A percentile compares a stretch with the other conserved stretches of the same genome.
Conservation (phyloP, 1,140 invertebrate species). For the Idris sp. region DNA sequence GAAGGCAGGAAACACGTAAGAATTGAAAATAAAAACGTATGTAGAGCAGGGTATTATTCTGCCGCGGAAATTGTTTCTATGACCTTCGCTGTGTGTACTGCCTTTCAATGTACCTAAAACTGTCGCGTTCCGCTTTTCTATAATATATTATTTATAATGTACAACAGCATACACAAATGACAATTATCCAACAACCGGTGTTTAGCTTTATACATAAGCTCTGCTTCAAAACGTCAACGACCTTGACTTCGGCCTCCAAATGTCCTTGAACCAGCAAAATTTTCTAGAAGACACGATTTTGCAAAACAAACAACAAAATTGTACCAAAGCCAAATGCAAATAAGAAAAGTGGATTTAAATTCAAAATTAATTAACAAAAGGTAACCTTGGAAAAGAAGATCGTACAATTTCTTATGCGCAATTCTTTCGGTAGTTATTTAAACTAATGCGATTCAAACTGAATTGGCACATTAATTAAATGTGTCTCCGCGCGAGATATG, state of each 20-base stretch:
- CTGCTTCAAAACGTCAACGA: background rate
- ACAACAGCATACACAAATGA: slow-evolving; percentile 24
- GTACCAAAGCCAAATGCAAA: too few relatives aligned
- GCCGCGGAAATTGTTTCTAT: slow-evolving; percentile 54
- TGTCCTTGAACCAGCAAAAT: too few relatives aligned
- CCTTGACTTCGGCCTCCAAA: slow-evolving; percentile 12
- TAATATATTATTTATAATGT: slow-evolving; percentile 15
- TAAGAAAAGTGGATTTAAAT: too few relatives aligned
- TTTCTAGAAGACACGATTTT: too few relatives aligned
- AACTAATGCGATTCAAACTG: slow-evolving; percentile 57
- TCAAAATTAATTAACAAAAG: too few relatives aligned
- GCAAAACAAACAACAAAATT: too few relatives aligned
- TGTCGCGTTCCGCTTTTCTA: slow-evolving; percentile 55
- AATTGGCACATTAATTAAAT: slow-evolving; percentile 62
- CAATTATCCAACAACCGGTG: slow-evolving; percentile 32
- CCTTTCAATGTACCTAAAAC: slow-evolving; percentile 54
- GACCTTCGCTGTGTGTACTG: slow-evolving; percentile 50
- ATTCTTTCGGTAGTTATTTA: slow-evolving; percentile 58
- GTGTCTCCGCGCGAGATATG: slow-evolving; percentile 56
- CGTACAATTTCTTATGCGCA: too few relatives aligned
- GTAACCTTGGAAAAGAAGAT: slow-evolving; percentile 36
- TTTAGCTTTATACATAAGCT: background rate
- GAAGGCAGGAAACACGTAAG: slow-evolving; percentile 57
- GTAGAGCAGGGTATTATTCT: slow-evolving; percentile 56
- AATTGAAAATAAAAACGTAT: slow-evolving; percentile 55